Evolutionary conservation across 2,888 invertebrate species (phyloP), one percentile per base, ranked within the genome.

Genomic region (Melanargia galathea): DNA sequence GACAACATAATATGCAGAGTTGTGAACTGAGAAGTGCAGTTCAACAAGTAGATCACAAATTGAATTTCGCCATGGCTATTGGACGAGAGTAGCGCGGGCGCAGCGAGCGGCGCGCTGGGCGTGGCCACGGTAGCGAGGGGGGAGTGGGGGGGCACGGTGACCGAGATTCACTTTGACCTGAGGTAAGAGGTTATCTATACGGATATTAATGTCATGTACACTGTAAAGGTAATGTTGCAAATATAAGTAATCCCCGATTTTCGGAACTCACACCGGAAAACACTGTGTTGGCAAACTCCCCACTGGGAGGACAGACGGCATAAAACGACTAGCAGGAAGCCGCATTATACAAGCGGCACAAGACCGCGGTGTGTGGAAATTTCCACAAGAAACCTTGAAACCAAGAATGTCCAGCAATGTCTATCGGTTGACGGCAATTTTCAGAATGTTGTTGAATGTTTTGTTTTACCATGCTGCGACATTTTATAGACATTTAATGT

Each of bases 61-160:
- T 77, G 73, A 76, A 77, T 75, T 79, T 76, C 72, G 75, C 79
- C 74, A 75, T 74, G 80, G 79, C 82, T 82, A 89, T 88, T 90
- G 89, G 88, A 75, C 78, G 87, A 84, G 80, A 78, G 78, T 75
- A 75, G 80, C 82, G 80, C 79, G 55, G 68, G 81, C 81, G 78
- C 82, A 79, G 55, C 49, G 79, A 76, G 73, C 81, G 83, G 82
- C 83, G 40, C 56, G 82, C 80, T 72, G 77, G 88, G 87, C 87
- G 88, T 80, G 82, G 84, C 78, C 71, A 62, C 79, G 69, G 81
- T 82, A 80, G 83, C 80, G 73, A 5, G 22, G 13, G 45, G 22
- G 22, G 73, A 16, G 49, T 5, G 26, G 13, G 74, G 77, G 70
- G 70, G 67, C 68, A 59, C 69, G 60, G 59, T 65, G 68, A 66